Percentiles rank a stretch among this genome's conserved stretches.
These are phyloP conservation scores for Labrus mixtus DNA, from an alignment of 2,113 vertebrate genomes.

Conservation along the genomic window DNA sequence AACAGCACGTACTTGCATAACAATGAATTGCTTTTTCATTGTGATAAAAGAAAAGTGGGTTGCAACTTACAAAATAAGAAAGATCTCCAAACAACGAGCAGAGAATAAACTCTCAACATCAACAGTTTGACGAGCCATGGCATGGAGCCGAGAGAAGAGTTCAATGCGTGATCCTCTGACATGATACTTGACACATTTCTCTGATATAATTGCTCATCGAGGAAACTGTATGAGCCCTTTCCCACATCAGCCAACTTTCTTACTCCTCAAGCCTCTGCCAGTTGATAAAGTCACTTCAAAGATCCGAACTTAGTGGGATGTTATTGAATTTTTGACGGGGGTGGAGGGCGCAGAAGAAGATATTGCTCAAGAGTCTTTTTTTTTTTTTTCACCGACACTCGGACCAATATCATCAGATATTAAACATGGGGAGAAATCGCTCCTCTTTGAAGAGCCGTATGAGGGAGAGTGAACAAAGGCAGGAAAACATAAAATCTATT, in stretches of 20 bases:
- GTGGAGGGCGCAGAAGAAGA: slow-evolving; percentile 72
- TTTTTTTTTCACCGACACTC: slow-evolving; percentile 60
- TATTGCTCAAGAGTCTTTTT: slow-evolving; percentile 80
- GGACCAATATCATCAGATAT: slow-evolving; percentile 82
- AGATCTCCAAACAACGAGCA: slow-evolving; percentile 37
- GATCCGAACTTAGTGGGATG: slow-evolving; percentile 76
- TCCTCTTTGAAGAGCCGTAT: slow-evolving; percentile 60
- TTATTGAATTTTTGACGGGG: slow-evolving; percentile 82
- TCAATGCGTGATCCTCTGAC: slow-evolving; percentile 56
- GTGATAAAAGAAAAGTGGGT: slow-evolving; percentile 36
- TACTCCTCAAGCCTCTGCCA: slow-evolving; percentile 41
- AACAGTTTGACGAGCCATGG: slow-evolving; percentile 47
- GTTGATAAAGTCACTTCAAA: slow-evolving; percentile 73
- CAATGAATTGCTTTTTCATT: slow-evolving; percentile 55
- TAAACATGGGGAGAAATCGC: slow-evolving; percentile 73
- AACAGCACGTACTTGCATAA: slow-evolving; percentile 56
- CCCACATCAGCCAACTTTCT: slow-evolving; percentile 48
- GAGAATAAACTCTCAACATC: slow-evolving; percentile 34
- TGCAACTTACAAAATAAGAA: slow-evolving; percentile 3
- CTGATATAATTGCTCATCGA: slow-evolving; percentile 72
- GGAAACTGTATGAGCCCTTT: slow-evolving; percentile 49
- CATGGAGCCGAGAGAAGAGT: slow-evolving; percentile 41
- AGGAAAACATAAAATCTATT: slow-evolving; percentile 70
- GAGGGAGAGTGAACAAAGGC: slow-evolving; percentile 57
- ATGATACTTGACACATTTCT: slow-evolving; percentile 70